These are phyloP conservation scores for Busseola fusca DNA, from an alignment of 2,888 invertebrate genomes.

Conservation along the genomic window DNA sequence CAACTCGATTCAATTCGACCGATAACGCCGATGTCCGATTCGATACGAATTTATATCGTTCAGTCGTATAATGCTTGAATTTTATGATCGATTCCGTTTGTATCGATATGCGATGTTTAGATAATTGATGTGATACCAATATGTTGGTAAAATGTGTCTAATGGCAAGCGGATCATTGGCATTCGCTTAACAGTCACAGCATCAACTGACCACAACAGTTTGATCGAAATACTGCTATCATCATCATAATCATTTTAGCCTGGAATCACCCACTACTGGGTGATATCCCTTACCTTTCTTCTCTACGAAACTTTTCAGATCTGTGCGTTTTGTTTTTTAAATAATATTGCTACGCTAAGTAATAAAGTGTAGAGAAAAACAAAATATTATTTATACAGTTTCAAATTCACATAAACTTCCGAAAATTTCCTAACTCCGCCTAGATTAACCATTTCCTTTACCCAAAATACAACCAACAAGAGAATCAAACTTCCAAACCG, in stretches of 20 bases:
- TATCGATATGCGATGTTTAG: conserved; percentile 46
- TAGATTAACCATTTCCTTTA: conserved; percentile 40
- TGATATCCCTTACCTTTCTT: too few species aligned
- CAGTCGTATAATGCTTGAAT: conserved; percentile 64
- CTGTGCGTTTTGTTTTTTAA: too few species aligned
- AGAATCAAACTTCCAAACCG: conserved; percentile 56
- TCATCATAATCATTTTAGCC: too few species aligned
- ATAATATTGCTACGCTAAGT: not conserved
- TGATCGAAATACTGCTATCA: not conserved
- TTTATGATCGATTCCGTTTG: conserved; percentile 60
- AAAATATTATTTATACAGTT: conserved; percentile 5
- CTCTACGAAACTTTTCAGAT: too few species aligned
- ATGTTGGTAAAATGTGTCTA: conserved; percentile 4
- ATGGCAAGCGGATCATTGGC: conserved; percentile 8
- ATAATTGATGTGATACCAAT: conserved; percentile 23
- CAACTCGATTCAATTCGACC: conserved; percentile 73
- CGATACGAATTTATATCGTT: conserved; percentile 64
- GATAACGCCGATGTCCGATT: conserved; percentile 66
- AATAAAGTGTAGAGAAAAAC: conserved; percentile 1
- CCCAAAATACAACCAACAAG: conserved; percentile 54
- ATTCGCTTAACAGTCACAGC: not conserved
- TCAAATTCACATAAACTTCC: conserved; percentile 9
- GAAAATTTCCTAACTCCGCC: conserved; percentile 8
- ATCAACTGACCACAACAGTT: not conserved
- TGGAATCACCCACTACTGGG: too few species aligned